Evolutionary conservation across 2,888 invertebrate genomes (phyloP).

Genomic region (Agonopterix alstromeriana): DNA sequence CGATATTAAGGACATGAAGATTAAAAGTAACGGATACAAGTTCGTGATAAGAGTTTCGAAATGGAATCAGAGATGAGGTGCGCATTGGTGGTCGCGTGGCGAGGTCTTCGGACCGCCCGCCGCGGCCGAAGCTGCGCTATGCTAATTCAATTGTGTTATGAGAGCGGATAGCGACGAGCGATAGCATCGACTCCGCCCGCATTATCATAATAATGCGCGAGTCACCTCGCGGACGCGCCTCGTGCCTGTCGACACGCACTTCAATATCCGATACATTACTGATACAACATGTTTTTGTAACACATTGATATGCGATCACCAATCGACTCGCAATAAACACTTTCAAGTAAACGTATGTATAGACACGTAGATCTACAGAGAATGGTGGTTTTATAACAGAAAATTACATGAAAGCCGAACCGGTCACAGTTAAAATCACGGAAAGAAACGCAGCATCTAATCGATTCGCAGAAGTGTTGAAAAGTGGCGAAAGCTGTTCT

Average conservation of each 20-base stretch:
- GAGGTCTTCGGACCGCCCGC: slow-evolving; percentile 56
- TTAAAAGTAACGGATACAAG: not conserved
- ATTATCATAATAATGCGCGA: slow-evolving; percentile 74
- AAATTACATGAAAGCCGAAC: slow-evolving; percentile 12
- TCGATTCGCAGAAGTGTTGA: slow-evolving; percentile 73
- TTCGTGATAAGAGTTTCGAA: slow-evolving; percentile 25
- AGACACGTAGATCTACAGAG: not conserved
- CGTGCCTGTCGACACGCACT: slow-evolving; percentile 44
- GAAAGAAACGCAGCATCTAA: slow-evolving; percentile 53
- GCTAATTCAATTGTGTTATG: slow-evolving; percentile 74
- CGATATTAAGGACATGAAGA: slow-evolving; percentile 2
- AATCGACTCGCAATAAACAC: slow-evolving; percentile 2
- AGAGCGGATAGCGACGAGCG: slow-evolving; percentile 49
- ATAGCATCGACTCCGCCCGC: slow-evolving; percentile 63
- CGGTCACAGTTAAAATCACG: slow-evolving; percentile 39
- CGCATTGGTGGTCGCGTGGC: slow-evolving; percentile 63
- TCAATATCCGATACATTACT: slow-evolving; percentile 27
- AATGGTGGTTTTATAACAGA: slow-evolving; percentile 1
- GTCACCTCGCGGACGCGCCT: slow-evolving; percentile 49
- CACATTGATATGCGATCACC: slow-evolving; percentile 6
- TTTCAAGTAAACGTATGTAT: not conserved
- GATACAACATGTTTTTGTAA: slow-evolving; percentile 16
- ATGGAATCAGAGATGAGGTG: slow-evolving; percentile 32
- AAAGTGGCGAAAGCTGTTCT: slow-evolving; percentile 71
- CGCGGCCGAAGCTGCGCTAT: slow-evolving; percentile 56